phyloP scores from a whole-genome alignment of 2,113 vertebrate genomes.

The Macquaria australasica region DNA sequence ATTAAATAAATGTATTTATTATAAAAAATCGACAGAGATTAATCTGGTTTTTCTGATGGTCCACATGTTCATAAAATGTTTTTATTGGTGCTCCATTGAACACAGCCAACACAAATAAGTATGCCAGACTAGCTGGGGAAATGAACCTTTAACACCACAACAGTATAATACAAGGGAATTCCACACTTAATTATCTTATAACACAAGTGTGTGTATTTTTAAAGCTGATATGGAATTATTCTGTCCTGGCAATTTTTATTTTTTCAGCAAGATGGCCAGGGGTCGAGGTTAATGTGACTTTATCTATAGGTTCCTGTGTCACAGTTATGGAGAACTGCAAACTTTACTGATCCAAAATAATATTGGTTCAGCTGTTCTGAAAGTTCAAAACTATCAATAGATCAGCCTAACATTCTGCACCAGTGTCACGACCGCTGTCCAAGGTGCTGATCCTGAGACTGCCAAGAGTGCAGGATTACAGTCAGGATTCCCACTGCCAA shows the following conservation, averaged over 20 bases:
- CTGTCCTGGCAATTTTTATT: background rate
- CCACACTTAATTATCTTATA: background rate
- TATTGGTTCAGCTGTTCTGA: background rate
- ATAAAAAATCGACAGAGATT: background rate
- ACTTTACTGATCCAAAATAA: background rate
- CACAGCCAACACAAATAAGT: background rate
- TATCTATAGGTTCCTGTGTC: background rate
- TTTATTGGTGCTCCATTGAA: background rate
- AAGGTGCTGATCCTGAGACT: constrained; percentile 7
- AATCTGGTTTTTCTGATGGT: background rate
- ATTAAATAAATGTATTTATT: background rate
- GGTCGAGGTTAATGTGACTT: background rate
- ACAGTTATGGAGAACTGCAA: background rate
- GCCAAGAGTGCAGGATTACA: constrained; percentile 17
- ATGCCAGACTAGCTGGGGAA: background rate
- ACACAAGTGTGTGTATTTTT: background rate
- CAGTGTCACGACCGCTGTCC: background rate
- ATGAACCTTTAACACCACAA: background rate
- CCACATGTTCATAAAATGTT: background rate
- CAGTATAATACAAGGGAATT: background rate
- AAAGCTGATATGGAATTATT: background rate
- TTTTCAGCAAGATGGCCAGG: background rate
- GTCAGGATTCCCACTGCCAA: background rate
- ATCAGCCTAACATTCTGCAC: background rate
- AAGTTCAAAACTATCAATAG: background rate